Conservation (phyloP, 2,797 vertebrate species). For the Phrynocephalus forsythii region DNA sequence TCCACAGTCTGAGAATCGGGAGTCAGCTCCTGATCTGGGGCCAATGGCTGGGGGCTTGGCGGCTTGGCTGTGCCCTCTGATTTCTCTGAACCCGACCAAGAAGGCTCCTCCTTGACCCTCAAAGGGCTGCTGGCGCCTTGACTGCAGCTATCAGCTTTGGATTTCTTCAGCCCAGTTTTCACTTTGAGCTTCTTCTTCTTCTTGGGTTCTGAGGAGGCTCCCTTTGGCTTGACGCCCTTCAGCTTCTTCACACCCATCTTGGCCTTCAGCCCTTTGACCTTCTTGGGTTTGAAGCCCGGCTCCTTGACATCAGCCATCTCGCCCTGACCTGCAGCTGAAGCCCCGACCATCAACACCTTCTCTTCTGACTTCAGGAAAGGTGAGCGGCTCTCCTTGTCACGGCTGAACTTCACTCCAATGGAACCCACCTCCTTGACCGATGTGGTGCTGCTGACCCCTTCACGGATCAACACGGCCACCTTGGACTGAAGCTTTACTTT, state of each 20-base stretch:
- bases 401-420: conserved; percentile 92
- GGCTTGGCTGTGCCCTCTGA: conserved; percentile 60
- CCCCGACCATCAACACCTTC: conserved; percentile 46
- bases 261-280: conserved; percentile 72
- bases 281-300: conserved; percentile 69
- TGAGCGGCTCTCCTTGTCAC: conserved; percentile 92
- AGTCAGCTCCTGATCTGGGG: conserved; percentile 84
- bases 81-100: conserved; percentile 76
- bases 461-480: conserved; percentile 91
- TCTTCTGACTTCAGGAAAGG: conserved; percentile 91
- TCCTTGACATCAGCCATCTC: conserved; percentile 64
- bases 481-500: conserved; percentile 95
- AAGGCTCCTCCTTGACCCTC: conserved; percentile 80
- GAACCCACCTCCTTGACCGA: conserved; percentile 85
- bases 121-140: conserved; percentile 60
- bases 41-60: conserved; percentile 53
- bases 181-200: conserved; percentile 70
- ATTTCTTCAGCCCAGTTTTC: conserved; percentile 74
- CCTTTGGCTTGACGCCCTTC: conserved; percentile 70
- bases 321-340: not conserved
- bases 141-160: conserved; percentile 79
- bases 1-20: conserved; percentile 94
- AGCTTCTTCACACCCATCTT: conserved; percentile 75
- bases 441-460: conserved; percentile 91
- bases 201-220: conserved; percentile 65